Evolutionary conservation across 2,797 vertebrate genomes (phyloP), one percentile per base, ranked within the genome.

Genomic region (Apogon hyalosoma): DNA sequence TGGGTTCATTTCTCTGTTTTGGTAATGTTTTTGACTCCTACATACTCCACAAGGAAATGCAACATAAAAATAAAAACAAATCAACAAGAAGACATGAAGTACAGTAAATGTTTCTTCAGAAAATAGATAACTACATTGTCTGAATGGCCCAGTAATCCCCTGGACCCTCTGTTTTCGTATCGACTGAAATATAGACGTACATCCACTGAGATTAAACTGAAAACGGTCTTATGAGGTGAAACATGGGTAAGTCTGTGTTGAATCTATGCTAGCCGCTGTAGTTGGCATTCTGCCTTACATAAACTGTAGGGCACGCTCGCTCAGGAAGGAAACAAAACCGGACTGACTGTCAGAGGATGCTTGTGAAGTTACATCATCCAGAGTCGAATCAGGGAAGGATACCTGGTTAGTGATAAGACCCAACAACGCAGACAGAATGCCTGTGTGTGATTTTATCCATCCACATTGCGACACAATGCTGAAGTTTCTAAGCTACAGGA

Each of bases 161-260:
- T 49, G 54, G 63, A 46, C 64, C 41, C 73, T 64, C 63, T 59
- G 70, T 63, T 85, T 75, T 80, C 49, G 57, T 77, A 86, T 73
- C 75, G 85, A 88, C 82, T 77, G 76, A 69, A 90, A 71, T 89
- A 85, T 71, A 68, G 78, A 57, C 87, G 77, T 80, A 65, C 78
- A 75, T 83, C 68, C 74, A 87, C 68, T 56, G 77, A 82, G 87
- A 90, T 90, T 91, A 86, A 67, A 70, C 83, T 74, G 67, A 80
- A 78, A 85, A 88, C 74, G 78, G 78, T 86, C 85, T 92, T 88
- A 88, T 82, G 86, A 89, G 88, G 88, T 84, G 82, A 88, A 86
- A 88, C 74, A 71, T 79, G 76, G 82, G 81, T 88, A 87, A 90
- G 90, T 82, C 88, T 71, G 31, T 84, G 85, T 89, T 82, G 75